Evolutionary conservation across 2,797 vertebrate genomes (phyloP), one percentile per base, ranked within the genome.

Genomic region (Cetoscarus ocellatus): DNA sequence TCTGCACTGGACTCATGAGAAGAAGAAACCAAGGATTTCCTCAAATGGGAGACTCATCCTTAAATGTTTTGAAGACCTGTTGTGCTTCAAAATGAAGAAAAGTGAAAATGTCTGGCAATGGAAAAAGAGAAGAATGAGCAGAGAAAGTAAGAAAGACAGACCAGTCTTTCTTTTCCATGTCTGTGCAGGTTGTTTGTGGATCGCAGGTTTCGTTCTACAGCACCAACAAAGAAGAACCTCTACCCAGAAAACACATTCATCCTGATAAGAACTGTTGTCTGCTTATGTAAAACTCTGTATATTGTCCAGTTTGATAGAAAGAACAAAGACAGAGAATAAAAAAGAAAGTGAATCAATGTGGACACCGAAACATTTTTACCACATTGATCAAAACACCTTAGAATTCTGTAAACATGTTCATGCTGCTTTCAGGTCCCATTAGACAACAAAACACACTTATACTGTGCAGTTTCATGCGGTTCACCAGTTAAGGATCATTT

Each of bases 171-270:
- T 86, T 68, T 48, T 68, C 65, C 55, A 50, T 57, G 81, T 72
- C 68, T 77, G 35, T 52, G 50, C 35, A 53, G 68, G 63, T 61
- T 74, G 83, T 89, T 88, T 90, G 84, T 81, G 85, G 83, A 88
- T 88, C 88, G 1, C 68, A 59, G 71, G 19, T 36, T 68, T 67
- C 1, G 35, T 59, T 82, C 82, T 67, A 73, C 59, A 80, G 69
- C 75, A 84, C 76, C 72, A 86, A 77, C 36, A 45, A 77, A 77
- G 64, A 79, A 71, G 58, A 79, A 65, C 11, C 54, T 45, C 45
- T 40, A 10, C 42, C 15, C 19, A 44, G 10, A 19, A 50, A 58
- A 59, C 5, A 8, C 0, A 4, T 45, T 38, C 15, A 0, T 39
- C 38, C 7, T 12, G 15, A 38, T 0, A 55, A n/a, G 11, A 6